A percentile compares a stretch with the other conserved stretches of the same genome.
Evolutionary conservation across 2,113 vertebrate species (phyloP).

Genomic region (Cranoglanis bouderius): DNA sequence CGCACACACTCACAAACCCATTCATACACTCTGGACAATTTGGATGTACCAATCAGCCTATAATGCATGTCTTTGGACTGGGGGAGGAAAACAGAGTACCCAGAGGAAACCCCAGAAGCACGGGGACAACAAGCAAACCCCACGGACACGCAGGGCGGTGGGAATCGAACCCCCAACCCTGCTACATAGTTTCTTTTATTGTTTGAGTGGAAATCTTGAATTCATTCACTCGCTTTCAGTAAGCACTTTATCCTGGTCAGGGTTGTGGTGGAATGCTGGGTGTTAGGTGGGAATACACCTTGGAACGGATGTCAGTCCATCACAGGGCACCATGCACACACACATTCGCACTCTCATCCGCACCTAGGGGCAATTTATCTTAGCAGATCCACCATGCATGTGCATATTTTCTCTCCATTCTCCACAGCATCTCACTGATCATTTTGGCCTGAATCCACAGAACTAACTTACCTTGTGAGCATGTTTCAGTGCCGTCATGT

Average conservation of each 20-base stretch:
- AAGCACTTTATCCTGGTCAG: neutral
- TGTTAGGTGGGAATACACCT: neutral
- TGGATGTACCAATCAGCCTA: no score
- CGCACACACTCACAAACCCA: no score
- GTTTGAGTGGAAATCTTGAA: neutral
- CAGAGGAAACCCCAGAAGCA: no score
- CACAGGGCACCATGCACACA: neutral
- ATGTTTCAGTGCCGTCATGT: slow-evolving; percentile 7
- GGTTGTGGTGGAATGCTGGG: neutral
- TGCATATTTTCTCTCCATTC: neutral
- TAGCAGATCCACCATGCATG: neutral
- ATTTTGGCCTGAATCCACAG: neutral
- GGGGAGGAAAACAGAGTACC: no score
- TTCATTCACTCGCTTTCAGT: neutral
- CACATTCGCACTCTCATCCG: neutral
- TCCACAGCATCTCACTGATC: neutral
- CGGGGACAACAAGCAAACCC: no score
- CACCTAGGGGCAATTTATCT: neutral
- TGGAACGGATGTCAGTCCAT: neutral
- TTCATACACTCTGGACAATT: no score
- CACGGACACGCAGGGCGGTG: no score
- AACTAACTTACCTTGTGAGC: slow-evolving; percentile 28
- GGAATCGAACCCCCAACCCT: no score
- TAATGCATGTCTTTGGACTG: no score
- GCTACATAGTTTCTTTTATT: no score